These are phyloP conservation scores for Halictus ligatus DNA, from an alignment of 2,888 invertebrate genomes.

Conservation along the genomic window DNA sequence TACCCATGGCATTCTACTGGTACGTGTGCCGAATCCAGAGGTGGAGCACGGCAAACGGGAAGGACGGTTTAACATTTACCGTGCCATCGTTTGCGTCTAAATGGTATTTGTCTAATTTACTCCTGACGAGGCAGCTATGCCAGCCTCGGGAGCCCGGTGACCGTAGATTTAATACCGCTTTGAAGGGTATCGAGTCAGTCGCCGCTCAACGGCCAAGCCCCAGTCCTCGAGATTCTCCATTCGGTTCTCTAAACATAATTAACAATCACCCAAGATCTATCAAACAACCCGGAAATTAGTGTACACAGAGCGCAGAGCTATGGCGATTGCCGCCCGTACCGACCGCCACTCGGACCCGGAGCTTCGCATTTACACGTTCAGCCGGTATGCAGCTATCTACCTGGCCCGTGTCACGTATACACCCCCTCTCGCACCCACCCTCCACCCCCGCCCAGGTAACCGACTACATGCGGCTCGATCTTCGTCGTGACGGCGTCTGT, in stretches of 20 bases:
- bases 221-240: slow-evolving; percentile 59
- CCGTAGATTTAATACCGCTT: slow-evolving; percentile 77
- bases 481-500: slow-evolving; percentile 35
- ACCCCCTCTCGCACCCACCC: background rate
- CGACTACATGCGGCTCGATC: slow-evolving; percentile 32
- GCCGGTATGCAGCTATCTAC: slow-evolving; percentile 25
- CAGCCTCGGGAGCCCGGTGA: slow-evolving; percentile 47
- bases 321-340: slow-evolving; percentile 38
- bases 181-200: slow-evolving; percentile 69
- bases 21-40: slow-evolving; percentile 60
- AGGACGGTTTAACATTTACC: slow-evolving; percentile 69
- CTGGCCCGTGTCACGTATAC: slow-evolving; percentile 45
- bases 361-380: slow-evolving; percentile 58
- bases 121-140: slow-evolving; percentile 21
- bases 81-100: slow-evolving; percentile 67
- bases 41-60: slow-evolving; percentile 49
- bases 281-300: slow-evolving; percentile 82
- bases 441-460: slow-evolving; percentile 39
- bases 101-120: slow-evolving; percentile 77
- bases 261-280: slow-evolving; percentile 83
- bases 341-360: slow-evolving; percentile 31
- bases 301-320: slow-evolving; percentile 70
- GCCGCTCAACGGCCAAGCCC: slow-evolving; percentile 27
- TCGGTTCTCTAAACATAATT: slow-evolving; percentile 81
- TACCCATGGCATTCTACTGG: slow-evolving; percentile 47